phyloP scores from a whole-genome alignment of 2,888 invertebrate genomes.

The Tipula vernalis region DNA sequence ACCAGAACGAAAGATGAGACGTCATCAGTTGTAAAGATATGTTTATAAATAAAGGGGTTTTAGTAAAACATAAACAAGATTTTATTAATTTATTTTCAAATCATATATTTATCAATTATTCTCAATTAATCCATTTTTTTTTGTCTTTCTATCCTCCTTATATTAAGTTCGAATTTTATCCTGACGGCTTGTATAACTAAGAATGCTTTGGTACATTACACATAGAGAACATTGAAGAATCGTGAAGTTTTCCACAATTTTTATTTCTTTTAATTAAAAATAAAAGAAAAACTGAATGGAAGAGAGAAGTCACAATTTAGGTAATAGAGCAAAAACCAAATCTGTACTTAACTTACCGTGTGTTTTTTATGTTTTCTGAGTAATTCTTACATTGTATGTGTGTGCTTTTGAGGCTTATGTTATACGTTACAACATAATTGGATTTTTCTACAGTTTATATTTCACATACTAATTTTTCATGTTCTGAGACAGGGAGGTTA shows the following conservation, averaged over 20 bases:
- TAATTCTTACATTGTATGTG: background rate
- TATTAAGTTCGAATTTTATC: too few species aligned
- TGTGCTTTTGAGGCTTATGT: background rate
- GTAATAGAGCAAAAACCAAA: background rate
- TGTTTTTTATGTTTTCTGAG: background rate
- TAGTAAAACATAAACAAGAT: too few species aligned
- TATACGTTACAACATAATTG: background rate
- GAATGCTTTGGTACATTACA: background rate
- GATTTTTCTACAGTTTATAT: background rate
- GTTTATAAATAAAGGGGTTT: too few species aligned
- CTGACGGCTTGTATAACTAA: too few species aligned
- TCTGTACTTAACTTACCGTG: background rate
- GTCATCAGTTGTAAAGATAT: too few species aligned
- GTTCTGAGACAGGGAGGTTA: background rate
- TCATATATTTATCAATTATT: too few species aligned
- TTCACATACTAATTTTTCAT: background rate
- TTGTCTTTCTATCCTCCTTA: background rate
- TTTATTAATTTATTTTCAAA: too few species aligned
- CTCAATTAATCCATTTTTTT: background rate
- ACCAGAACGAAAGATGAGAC: too few species aligned
- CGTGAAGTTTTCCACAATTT: background rate
- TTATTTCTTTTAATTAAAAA: background rate
- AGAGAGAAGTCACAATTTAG: background rate
- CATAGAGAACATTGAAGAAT: background rate
- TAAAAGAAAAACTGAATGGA: background rate